Evolutionary conservation across 2,888 invertebrate genomes (phyloP).

Genomic region (Cynaeus angustus): DNA sequence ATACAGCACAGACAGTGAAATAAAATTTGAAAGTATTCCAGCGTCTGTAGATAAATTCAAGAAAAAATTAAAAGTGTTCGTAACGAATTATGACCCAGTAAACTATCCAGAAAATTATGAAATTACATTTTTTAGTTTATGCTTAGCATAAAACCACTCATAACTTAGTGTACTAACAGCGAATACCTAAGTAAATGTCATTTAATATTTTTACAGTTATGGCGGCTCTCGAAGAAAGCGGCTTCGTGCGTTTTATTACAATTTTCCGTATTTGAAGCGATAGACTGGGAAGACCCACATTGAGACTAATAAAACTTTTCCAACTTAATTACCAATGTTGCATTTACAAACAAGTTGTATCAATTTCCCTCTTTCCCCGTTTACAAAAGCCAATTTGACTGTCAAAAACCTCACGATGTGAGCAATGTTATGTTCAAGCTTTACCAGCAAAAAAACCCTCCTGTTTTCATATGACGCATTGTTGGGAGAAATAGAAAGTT

Average conservation of each 20-base stretch:
- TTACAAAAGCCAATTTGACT: conserved; percentile 3
- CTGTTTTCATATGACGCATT: conserved; percentile 35
- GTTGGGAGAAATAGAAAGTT: conserved; percentile 30
- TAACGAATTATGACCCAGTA: not conserved
- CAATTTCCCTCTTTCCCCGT: conserved; percentile 8
- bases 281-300: conserved; percentile 36
- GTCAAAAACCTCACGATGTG: not conserved
- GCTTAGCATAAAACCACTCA: conserved; percentile 26
- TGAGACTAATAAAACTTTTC: conserved; percentile 32
- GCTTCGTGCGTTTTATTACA: conserved; percentile 34
- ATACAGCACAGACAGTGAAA: no score
- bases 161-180: conserved; percentile 9
- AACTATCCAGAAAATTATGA: conserved; percentile 19
- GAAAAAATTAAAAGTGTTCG: no score
- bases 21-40: no score
- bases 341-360: conserved; percentile 34
- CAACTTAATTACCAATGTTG: conserved; percentile 35
- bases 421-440: not conserved
- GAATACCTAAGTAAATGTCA: conserved; percentile 32
- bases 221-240: conserved; percentile 25
- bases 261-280: conserved; percentile 34
- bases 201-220: conserved; percentile 40
- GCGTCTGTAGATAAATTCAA: no score
- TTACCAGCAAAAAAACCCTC: not conserved
- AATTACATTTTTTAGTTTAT: conserved; percentile 34